Evolutionary conservation across 2,113 vertebrate genomes (phyloP).

Genomic region (Vanacampus margaritifer): DNA sequence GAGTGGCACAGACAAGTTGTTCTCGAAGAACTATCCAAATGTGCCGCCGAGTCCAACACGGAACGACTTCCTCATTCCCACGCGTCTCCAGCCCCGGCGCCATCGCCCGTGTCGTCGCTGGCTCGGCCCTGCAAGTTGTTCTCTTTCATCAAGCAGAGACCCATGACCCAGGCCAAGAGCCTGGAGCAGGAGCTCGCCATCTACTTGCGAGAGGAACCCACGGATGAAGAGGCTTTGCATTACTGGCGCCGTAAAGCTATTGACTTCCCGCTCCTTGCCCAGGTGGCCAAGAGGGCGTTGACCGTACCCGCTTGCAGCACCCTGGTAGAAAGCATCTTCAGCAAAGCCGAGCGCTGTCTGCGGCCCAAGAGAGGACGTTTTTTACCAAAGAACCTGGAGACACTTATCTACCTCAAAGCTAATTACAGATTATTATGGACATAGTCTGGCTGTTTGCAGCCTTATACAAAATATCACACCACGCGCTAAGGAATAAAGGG

Average conservation of each 20-base stretch:
- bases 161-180: conserved; percentile 73
- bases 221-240: conserved; percentile 75
- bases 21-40: conserved; percentile 72
- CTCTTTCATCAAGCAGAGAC: conserved; percentile 79
- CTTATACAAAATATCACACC: conserved; percentile 16
- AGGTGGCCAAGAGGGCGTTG: conserved; percentile 75
- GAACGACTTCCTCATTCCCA: conserved; percentile 59
- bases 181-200: conserved; percentile 74
- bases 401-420: conserved; percentile 76
- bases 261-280: conserved; percentile 75
- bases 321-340: conserved; percentile 70
- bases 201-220: conserved; percentile 75
- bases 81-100: conserved; percentile 48
- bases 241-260: conserved; percentile 77
- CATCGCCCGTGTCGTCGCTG: conserved; percentile 59
- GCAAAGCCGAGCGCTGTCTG: conserved; percentile 51
- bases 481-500: conserved; percentile 17
- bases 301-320: conserved; percentile 74
- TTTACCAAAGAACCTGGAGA: conserved; percentile 75
- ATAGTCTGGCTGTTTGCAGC: conserved; percentile 2
- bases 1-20: conserved; percentile 77
- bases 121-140: conserved; percentile 76
- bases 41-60: conserved; percentile 54
- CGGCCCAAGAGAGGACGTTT: conserved; percentile 53
- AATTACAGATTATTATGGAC: conserved; percentile 75